phyloP scores from a whole-genome alignment of 2,888 invertebrate genomes.

The Ptilodon capucinus region DNA sequence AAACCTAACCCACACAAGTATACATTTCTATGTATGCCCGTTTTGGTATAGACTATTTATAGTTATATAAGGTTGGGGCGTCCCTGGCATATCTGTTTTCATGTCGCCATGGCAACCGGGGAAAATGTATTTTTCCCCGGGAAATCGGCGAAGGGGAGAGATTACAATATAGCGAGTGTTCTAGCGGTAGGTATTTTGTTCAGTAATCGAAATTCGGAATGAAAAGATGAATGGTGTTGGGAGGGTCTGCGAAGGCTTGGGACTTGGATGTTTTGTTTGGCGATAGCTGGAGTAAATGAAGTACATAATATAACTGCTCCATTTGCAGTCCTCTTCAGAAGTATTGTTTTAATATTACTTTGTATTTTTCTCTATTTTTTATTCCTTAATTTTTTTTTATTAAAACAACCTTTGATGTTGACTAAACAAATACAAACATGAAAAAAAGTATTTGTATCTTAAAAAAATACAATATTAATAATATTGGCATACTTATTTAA shows the following conservation, averaged over 20 bases:
- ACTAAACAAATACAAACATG: too few species aligned
- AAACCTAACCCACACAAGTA: slow-evolving; percentile 67
- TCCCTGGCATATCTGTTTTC: slow-evolving; percentile 69
- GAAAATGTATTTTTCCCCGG: slow-evolving; percentile 62
- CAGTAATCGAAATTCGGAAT: slow-evolving; percentile 37
- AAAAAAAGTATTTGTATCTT: too few species aligned
- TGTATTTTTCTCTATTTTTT: too few species aligned
- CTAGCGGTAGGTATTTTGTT: slow-evolving; percentile 33
- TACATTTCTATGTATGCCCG: slow-evolving; percentile 60
- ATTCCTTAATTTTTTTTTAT: too few species aligned
- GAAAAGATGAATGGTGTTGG: not conserved
- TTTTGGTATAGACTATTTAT: slow-evolving; percentile 52
- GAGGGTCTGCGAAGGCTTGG: not conserved
- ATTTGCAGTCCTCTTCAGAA: too few species aligned
- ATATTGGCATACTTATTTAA: too few species aligned
- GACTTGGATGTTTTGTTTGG: not conserved
- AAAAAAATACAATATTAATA: too few species aligned
- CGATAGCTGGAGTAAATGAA: too few species aligned
- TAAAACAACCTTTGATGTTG: too few species aligned
- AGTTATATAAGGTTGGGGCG: slow-evolving; percentile 50
- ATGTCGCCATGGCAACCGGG: slow-evolving; percentile 70
- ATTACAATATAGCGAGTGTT: slow-evolving; percentile 46
- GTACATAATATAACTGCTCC: too few species aligned
- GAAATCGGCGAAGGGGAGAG: slow-evolving; percentile 34
- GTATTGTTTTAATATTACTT: too few species aligned